Base-by-base conservation (phyloP, 1,140 invertebrate species). In the Papilio dardanus region DNA sequence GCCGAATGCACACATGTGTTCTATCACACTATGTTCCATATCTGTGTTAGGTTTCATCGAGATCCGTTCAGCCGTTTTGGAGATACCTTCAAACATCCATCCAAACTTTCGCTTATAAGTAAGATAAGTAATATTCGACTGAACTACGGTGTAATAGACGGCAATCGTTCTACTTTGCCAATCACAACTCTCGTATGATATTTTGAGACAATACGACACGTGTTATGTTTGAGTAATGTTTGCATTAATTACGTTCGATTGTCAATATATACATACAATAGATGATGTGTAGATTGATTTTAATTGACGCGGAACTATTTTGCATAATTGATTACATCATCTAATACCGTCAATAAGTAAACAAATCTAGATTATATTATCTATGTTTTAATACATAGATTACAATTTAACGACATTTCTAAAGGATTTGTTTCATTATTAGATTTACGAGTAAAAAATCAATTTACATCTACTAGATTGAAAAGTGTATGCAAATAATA, bases 191-290 rank as follows among this genome's bases (percentile, higher is more conserved):
- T 19, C 65, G 35, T 35, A n/a, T 30, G 24, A 69, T 40, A 37
- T 69, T 35, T 37, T 10, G 67, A 67, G 30, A 67, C 54, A 42
- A 21, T n/a, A n/a, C n/a, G 67, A 4, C n/a, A 40, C 31, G 67
- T 69, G 33, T 4, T 42, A 69, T n/a, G 12, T 69, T 35, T 69
- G 67, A 69, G 33, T 69, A 69, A 69, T 35, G n/a, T 67, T 33
- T 35, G 30, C 65, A 67, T 35, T 19, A 10, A 58, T 58, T 62
- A 24, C 10, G 21, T 24, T 24, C 19, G 54, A 62, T 14, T 62
- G 54, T 62, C 54, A 62, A 30, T 62, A 62, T 30, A 28, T 62
- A 28, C 54, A 62, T n/a, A 62, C 30, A 62, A 62, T 16, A 28
- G 12, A 62, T 62, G 21, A 30, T 28, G 54, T 4, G 12, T 16